These are phyloP conservation scores for Hyalella azteca DNA, from an alignment of 2,888 invertebrate genomes.

Conservation along the genomic window DNA sequence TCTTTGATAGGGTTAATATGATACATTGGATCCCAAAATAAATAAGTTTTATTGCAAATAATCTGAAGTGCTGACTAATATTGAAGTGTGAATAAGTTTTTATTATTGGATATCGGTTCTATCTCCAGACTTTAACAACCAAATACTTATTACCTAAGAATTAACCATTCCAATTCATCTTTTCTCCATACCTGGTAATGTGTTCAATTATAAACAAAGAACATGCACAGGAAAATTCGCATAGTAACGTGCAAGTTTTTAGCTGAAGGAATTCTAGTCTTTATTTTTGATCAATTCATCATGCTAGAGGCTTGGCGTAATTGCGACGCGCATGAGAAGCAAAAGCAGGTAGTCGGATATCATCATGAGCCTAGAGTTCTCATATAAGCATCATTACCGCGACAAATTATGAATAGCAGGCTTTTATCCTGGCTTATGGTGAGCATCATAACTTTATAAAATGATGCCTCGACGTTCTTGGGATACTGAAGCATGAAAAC, in stretches of 20 bases:
- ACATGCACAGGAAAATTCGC: too few species aligned
- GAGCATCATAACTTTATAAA: slow-evolving; percentile 36
- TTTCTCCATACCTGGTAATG: not conserved
- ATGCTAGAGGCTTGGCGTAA: not conserved
- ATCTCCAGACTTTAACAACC: not conserved
- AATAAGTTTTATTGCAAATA: too few species aligned
- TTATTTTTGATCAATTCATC: not conserved
- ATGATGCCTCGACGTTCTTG: slow-evolving; percentile 28
- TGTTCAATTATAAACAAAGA: not conserved
- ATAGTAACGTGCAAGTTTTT: not conserved
- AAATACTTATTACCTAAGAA: too few species aligned
- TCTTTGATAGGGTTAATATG: too few species aligned
- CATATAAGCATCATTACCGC: slow-evolving; percentile 34
- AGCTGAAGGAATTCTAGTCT: not conserved
- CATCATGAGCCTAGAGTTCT: slow-evolving; percentile 13
- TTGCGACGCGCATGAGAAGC: slow-evolving; percentile 4
- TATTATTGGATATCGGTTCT: too few species aligned
- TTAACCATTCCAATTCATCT: not conserved
- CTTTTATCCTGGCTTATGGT: slow-evolving; percentile 36
- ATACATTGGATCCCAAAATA: too few species aligned
- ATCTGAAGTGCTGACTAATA: too few species aligned
- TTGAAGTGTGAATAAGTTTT: too few species aligned
- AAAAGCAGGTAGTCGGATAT: slow-evolving; percentile 29
- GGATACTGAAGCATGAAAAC: slow-evolving; percentile 20
- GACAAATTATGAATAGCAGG: slow-evolving; percentile 36